phyloP scores from a whole-genome alignment of 2,888 invertebrate species.

The Trimorus sp. region DNA sequence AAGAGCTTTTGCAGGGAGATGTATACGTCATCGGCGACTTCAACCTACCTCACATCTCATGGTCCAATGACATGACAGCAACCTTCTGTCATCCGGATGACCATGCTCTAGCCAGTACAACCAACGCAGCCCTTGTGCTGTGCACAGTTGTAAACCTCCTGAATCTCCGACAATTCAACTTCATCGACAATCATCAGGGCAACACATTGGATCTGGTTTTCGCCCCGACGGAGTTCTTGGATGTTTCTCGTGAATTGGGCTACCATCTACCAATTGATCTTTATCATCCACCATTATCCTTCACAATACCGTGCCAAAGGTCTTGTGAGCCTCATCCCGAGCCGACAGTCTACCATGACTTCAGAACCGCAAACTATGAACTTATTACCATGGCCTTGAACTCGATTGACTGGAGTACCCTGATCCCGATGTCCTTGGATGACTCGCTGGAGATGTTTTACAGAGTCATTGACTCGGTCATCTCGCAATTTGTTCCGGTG shows the following conservation, averaged over 20 bases:
- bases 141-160: not conserved
- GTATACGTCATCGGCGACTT: no score
- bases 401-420: not conserved
- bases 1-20: no score
- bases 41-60: no score
- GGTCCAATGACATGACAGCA: not conserved
- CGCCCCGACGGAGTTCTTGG: not conserved
- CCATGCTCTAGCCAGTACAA: not conserved
- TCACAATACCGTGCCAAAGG: not conserved
- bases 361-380: not conserved
- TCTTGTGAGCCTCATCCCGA: not conserved
- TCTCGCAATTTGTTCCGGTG: not conserved
- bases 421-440: not conserved
- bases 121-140: not conserved
- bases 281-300: conserved; percentile 1
- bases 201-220: not conserved
- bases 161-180: not conserved
- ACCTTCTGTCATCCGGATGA: not conserved
- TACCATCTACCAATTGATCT: not conserved
- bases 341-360: not conserved
- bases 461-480: not conserved
- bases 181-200: not conserved
- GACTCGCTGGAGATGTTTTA: not conserved
- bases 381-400: not conserved
- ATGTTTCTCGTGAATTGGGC: not conserved